Evolutionary conservation across 1,140 invertebrate genomes (phyloP).

Genomic region (Drosophila repletoides): DNA sequence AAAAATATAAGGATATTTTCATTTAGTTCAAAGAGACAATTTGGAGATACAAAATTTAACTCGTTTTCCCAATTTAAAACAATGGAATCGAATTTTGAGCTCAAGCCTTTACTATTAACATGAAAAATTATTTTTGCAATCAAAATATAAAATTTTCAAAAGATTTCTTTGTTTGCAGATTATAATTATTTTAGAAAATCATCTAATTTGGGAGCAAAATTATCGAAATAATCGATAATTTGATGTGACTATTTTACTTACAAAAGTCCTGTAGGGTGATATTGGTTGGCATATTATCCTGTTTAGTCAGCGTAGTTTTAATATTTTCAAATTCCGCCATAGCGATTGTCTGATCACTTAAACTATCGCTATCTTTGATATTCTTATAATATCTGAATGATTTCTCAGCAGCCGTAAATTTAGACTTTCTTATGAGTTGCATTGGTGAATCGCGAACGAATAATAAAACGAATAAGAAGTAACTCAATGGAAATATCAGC

Average conservation of each 20-base stretch:
- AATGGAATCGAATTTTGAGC: too few species aligned
- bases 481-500: slow-evolving; percentile 41
- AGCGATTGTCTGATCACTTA: slow-evolving; percentile 28
- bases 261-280: slow-evolving; percentile 53
- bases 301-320: slow-evolving; percentile 37
- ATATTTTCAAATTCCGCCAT: slow-evolving; percentile 59
- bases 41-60: too few species aligned
- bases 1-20: too few species aligned
- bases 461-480: slow-evolving; percentile 38
- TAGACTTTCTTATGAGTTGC: slow-evolving; percentile 50
- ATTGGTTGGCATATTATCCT: slow-evolving; percentile 15
- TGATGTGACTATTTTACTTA: slow-evolving; percentile 39
- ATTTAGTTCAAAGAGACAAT: too few species aligned
- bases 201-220: too few species aligned
- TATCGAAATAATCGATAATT: too few species aligned
- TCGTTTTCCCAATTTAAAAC: too few species aligned
- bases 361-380: slow-evolving; percentile 36
- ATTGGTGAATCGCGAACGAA: slow-evolving; percentile 67
- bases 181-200: too few species aligned
- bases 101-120: too few species aligned
- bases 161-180: too few species aligned
- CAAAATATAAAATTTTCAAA: too few species aligned
- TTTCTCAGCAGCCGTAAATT: slow-evolving; percentile 41
- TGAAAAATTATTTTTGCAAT: too few species aligned
- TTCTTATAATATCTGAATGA: slow-evolving; percentile 64